phyloP scores from a whole-genome alignment of 2,888 invertebrate species.

The Gari tellinella region DNA sequence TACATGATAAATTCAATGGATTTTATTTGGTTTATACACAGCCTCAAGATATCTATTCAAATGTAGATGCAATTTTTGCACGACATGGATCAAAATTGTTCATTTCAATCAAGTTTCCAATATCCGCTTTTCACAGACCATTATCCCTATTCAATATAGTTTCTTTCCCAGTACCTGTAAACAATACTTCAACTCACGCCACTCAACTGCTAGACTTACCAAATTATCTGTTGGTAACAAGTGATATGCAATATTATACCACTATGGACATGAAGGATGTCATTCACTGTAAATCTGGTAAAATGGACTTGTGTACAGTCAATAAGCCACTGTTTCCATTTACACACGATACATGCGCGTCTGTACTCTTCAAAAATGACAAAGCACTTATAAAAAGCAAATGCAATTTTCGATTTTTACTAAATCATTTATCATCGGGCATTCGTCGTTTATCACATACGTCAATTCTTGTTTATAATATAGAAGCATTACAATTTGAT shows the following conservation, averaged over 20 bases:
- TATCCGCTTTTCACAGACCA: conserved; percentile 16
- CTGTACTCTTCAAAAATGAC: conserved; percentile 23
- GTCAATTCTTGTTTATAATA: conserved; percentile 18
- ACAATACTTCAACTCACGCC: conserved; percentile 18
- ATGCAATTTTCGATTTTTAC: conserved; percentile 28
- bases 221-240: conserved; percentile 7
- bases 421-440: not conserved
- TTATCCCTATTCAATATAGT: conserved; percentile 10
- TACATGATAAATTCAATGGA: conserved; percentile 37
- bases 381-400: conserved; percentile 3
- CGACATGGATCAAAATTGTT: conserved; percentile 28
- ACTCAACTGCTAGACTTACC: conserved; percentile 36
- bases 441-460: conserved; percentile 8
- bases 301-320: not conserved
- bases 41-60: conserved; percentile 17
- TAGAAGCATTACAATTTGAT: conserved; percentile 7
- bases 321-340: conserved; percentile 13
- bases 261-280: not conserved
- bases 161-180: conserved; percentile 28
- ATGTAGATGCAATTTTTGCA: conserved; percentile 13
- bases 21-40: conserved; percentile 22
- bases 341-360: conserved; percentile 1
- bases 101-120: conserved; percentile 32
- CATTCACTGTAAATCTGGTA: not conserved
- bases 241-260: conserved; percentile 7